phyloP scores from a whole-genome alignment of 2,797 vertebrate genomes.

The Onychomys leucogaster region DNA sequence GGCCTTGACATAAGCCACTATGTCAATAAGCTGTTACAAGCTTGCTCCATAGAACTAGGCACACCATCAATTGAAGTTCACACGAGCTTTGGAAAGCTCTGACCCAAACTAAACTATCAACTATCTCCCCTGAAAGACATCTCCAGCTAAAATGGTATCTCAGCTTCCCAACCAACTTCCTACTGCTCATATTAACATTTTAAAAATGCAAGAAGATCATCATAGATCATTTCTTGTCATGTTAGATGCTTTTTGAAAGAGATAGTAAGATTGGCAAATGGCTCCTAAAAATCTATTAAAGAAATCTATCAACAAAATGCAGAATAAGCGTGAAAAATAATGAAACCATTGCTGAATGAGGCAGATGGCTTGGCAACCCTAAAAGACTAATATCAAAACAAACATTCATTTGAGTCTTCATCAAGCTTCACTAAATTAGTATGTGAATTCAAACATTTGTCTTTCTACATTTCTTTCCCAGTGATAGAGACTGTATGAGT shows the following conservation, averaged over 20 bases:
- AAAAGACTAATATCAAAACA: constrained; percentile 82
- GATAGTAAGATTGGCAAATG: constrained; percentile 74
- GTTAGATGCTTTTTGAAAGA: constrained; percentile 70
- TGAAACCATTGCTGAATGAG: constrained; percentile 83
- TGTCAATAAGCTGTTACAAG: constrained; percentile 41
- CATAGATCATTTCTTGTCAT: constrained; percentile 66
- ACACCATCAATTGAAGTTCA: background rate
- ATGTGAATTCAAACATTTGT: constrained; percentile 83
- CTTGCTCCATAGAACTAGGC: constrained; percentile 4
- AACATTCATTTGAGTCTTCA: constrained; percentile 82
- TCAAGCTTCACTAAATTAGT: constrained; percentile 82
- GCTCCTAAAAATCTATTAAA: constrained; percentile 80
- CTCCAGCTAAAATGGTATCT: constrained; percentile 57
- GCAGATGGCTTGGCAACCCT: constrained; percentile 85
- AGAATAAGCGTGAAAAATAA: constrained; percentile 84
- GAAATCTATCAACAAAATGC: constrained; percentile 83
- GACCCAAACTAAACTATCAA: constrained; percentile 37
- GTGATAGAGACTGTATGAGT: constrained; percentile 68
- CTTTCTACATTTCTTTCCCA: constrained; percentile 77
- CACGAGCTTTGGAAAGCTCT: background rate
- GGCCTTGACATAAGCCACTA: constrained; percentile 7
- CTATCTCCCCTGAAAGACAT: constrained; percentile 52
- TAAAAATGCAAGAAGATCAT: constrained; percentile 55
- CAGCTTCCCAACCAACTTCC: constrained; percentile 54
- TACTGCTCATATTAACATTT: constrained; percentile 43